Conservation (phyloP, 2,888 invertebrate genomes). For the Scaptomyza cyrtandrae region DNA sequence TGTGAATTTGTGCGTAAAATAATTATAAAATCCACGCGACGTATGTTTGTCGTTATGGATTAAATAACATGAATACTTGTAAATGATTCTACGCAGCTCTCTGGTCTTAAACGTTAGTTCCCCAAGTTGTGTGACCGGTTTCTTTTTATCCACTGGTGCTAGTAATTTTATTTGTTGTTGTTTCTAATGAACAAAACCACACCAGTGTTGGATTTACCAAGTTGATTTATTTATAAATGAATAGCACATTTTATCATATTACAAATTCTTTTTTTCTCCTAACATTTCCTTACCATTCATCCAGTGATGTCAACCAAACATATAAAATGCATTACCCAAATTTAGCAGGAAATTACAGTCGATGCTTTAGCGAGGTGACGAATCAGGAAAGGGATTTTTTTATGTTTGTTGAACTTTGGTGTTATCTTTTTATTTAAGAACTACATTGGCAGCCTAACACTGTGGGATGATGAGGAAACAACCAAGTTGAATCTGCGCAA, state of each 20-base stretch:
- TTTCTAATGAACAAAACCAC: slow-evolving; percentile 27
- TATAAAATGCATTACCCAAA: background rate
- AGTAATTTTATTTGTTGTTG: slow-evolving; percentile 30
- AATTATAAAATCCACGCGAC: background rate
- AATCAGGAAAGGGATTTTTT: background rate
- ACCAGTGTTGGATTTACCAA: slow-evolving; percentile 45
- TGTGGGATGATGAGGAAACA: slow-evolving; percentile 65
- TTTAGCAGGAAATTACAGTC: slow-evolving; percentile 2
- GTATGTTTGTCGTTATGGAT: slow-evolving; percentile 8
- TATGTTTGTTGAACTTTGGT: background rate
- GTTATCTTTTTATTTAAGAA: slow-evolving; percentile 47
- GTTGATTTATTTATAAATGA: slow-evolving; percentile 19
- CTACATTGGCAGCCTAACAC: slow-evolving; percentile 64
- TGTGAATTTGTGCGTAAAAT: background rate
- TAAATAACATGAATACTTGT: slow-evolving; percentile 17
- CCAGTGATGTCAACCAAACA: background rate
- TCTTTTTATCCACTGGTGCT: slow-evolving; percentile 36
- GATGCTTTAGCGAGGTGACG: background rate
- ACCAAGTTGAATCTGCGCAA: slow-evolving; percentile 61
- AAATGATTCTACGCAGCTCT: slow-evolving; percentile 26
- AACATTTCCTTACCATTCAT: background rate
- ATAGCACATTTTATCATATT: too few species aligned
- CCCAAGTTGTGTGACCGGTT: slow-evolving; percentile 57
- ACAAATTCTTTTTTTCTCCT: too few species aligned
- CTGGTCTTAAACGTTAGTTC: slow-evolving; percentile 10